Percentiles rank a stretch among this genome's conserved stretches.
Conservation (phyloP, 1,140 invertebrate genomes). For the Ladona fulva region DNA sequence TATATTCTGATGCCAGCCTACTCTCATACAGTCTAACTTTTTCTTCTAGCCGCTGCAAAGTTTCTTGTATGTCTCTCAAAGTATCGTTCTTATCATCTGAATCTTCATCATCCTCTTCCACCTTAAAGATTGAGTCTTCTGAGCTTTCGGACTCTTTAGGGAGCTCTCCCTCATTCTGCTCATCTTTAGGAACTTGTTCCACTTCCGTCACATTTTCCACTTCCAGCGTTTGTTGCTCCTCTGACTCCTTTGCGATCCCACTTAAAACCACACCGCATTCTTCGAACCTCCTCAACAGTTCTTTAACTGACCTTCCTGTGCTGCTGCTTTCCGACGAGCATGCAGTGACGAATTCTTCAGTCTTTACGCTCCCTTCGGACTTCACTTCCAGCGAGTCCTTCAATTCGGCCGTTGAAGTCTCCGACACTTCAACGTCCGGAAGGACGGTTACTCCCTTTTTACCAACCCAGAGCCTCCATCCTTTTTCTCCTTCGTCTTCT, state of each 20-base stretch:
- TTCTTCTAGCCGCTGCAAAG: conserved; percentile 40
- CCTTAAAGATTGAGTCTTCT: background rate
- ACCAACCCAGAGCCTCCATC: background rate
- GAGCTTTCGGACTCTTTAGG: background rate
- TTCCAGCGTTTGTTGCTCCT: background rate
- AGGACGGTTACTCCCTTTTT: background rate
- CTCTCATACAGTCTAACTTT: conserved; percentile 36
- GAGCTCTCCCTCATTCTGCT: background rate
- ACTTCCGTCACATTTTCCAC: background rate
- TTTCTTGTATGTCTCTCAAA: conserved; percentile 38
- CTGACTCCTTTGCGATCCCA: background rate
- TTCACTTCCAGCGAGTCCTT: background rate
- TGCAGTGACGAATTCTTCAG: background rate
- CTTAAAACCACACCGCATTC: background rate
- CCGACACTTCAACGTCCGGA: background rate
- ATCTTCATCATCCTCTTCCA: conserved; percentile 12
- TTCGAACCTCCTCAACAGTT: conserved; percentile 8
- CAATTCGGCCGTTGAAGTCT: background rate
- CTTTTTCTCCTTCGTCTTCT: background rate
- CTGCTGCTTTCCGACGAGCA: background rate
- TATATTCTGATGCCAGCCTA: conserved; percentile 1
- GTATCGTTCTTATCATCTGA: conserved; percentile 34
- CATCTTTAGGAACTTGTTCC: background rate
- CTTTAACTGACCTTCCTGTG: background rate
- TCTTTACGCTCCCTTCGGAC: background rate